Base-by-base conservation (phyloP, 2,113 vertebrate species). In the Pampusana beccarii region DNA sequence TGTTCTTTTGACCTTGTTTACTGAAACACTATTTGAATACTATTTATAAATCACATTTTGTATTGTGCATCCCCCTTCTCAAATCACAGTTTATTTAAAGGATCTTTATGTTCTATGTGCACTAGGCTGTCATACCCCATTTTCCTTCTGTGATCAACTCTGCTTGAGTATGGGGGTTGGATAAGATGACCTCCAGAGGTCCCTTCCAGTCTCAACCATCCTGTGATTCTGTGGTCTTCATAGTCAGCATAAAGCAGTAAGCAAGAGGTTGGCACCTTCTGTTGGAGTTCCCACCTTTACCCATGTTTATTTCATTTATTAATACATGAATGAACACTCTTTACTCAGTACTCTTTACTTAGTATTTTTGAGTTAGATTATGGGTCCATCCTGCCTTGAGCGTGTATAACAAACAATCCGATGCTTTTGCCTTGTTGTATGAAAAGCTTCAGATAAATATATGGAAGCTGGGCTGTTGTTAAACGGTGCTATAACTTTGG, bases 321-420 rank as follows among this genome's bases (percentile, higher is more conserved):
- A 23, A 50, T 50, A 12, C 48, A 48, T 72, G 25, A 86, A 58
- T 74, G 24, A 50, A 75, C n/a, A 20, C 7, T 83, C 19, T 34
- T 62, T 40, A 51, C 26, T 78, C 24, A 42, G 3, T 60, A 26
- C 6, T 65, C 40, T 60, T 72, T 36, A 28, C 12, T 56, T 77
- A 21, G 13, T 65, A 31, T 48, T 64, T 14, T 72, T 66, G 26
- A 72, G 11, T 46, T 91, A 51, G 31, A 7, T n/a, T 60, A 69
- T n/a, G 26, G 19, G 5, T 29, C 24, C 12, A 18, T 64, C 11
- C 48, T 88, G 31, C 38, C 31, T 61, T 86, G 9, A 10, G 3
- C 19, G 26, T 0, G 0, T 42, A 23, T 36, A 29, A 40, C 28
- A 78, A 61, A 42, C 6, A 10, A 24, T n/a, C 66, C 58, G 28